phyloP scores from a whole-genome alignment of 1,140 invertebrate genomes.

The Tigriopus japonicus region DNA sequence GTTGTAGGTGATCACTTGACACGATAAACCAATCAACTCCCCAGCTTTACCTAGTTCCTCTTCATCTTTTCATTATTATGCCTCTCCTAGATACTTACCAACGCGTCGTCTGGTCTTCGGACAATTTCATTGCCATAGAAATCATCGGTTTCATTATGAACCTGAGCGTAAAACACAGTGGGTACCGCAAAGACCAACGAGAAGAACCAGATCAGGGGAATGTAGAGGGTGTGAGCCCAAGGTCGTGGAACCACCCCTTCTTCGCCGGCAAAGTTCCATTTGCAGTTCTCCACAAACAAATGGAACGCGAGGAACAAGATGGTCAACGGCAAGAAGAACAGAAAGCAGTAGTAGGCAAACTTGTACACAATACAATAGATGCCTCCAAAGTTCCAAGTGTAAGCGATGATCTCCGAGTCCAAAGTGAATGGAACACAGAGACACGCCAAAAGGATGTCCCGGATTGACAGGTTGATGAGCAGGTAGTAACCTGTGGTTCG shows the following conservation, averaged over 20 bases:
- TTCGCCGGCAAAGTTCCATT: slow-evolving; percentile 14
- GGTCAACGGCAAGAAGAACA: slow-evolving; percentile 14
- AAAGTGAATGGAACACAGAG: slow-evolving; percentile 13
- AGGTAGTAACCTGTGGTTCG: slow-evolving; percentile 14
- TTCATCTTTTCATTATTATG: too few species aligned
- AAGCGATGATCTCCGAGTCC: slow-evolving; percentile 10
- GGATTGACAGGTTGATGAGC: slow-evolving; percentile 12
- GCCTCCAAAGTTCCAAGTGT: slow-evolving; percentile 6
- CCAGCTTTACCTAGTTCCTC: too few species aligned
- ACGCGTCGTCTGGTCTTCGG: neutral
- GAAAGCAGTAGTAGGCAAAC: slow-evolving; percentile 15
- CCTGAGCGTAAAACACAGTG: slow-evolving; percentile 7
- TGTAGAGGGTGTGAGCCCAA: slow-evolving; percentile 13
- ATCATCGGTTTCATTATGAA: slow-evolving; percentile 3
- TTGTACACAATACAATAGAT: slow-evolving; percentile 9
- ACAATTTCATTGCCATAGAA: slow-evolving; percentile 10
- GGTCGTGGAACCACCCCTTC: slow-evolving; percentile 5
- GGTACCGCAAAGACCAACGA: slow-evolving; percentile 11
- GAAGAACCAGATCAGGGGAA: slow-evolving; percentile 13
- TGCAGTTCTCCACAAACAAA: slow-evolving; percentile 14
- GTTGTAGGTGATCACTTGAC: too few species aligned
- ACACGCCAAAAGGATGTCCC: slow-evolving; percentile 10
- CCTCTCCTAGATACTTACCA: slow-evolving; percentile 3
- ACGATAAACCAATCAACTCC: too few species aligned
- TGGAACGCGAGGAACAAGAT: slow-evolving; percentile 12